phyloP scores from a whole-genome alignment of 2,113 vertebrate genomes.

The Hyperoodon ampullatus region DNA sequence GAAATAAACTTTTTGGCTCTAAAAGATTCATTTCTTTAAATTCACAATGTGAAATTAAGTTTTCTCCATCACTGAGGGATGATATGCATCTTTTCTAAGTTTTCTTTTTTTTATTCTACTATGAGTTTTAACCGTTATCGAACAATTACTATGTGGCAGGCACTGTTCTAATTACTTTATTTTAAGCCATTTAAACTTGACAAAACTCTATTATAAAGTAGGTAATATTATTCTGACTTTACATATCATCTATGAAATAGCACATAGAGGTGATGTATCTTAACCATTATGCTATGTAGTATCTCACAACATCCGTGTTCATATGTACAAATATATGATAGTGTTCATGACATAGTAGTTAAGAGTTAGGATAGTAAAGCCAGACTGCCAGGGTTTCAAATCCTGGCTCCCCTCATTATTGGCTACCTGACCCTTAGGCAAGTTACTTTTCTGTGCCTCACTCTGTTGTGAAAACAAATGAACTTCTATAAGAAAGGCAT shows the following conservation, averaged over 20 bases:
- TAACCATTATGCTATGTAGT: not conserved
- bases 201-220: not conserved
- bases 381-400: not conserved
- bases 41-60: not conserved
- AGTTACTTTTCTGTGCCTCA: not conserved
- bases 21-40: not conserved
- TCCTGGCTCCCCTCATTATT: not conserved
- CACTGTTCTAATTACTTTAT: not conserved
- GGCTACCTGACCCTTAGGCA: not conserved
- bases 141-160: not conserved
- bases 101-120: conserved; percentile 12
- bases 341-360: not conserved
- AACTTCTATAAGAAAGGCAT: not conserved
- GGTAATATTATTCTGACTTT: not conserved
- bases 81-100: not conserved
- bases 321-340: not conserved
- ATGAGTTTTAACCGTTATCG: not conserved
- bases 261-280: not conserved
- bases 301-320: not conserved
- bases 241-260: not conserved
- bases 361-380: not conserved
- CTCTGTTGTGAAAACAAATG: not conserved
- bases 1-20: not conserved
- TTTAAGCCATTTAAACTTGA: conserved; percentile 30
- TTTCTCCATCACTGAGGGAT: not conserved